Evolutionary conservation across 1,140 invertebrate genomes (phyloP).

Genomic region (Stenopsyche tienmushanensis): DNA sequence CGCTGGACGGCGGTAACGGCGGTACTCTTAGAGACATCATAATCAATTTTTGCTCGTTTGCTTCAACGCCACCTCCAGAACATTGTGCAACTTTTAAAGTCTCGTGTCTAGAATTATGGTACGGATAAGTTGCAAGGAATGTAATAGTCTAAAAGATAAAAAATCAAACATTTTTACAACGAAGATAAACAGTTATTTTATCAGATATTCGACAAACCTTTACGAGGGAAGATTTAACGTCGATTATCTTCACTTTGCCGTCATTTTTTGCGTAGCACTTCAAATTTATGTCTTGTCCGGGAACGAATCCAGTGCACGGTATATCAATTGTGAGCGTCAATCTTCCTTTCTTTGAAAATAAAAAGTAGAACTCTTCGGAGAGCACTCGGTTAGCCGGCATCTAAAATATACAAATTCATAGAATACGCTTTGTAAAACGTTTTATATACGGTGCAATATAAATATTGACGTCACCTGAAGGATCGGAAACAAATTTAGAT

Average conservation of each 20-base stretch:
- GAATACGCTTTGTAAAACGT: no score
- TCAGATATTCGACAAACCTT: background rate
- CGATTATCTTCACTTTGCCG: background rate
- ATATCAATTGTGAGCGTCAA: background rate
- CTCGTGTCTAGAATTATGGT: conserved; percentile 1
- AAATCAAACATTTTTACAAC: background rate
- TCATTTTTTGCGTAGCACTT: background rate
- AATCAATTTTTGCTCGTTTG: conserved; percentile 4
- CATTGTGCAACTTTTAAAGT: background rate
- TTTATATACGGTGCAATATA: no score
- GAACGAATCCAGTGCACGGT: background rate
- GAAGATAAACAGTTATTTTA: background rate
- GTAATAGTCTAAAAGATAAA: background rate
- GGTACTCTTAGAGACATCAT: background rate
- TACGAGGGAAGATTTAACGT: background rate
- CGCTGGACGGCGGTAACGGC: background rate
- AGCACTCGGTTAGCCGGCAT: background rate
- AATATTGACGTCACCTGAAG: conserved; percentile 6
- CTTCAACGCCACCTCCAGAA: background rate
- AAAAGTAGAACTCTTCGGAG: background rate
- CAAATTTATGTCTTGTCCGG: conserved; percentile 6
- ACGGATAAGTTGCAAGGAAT: conserved; percentile 2
- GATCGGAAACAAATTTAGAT: conserved; percentile 9
- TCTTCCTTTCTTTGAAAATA: background rate
- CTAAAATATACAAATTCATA: background rate